Base-by-base conservation (phyloP, 2,888 invertebrate genomes). In the Drosophila fulvimacula region DNA sequence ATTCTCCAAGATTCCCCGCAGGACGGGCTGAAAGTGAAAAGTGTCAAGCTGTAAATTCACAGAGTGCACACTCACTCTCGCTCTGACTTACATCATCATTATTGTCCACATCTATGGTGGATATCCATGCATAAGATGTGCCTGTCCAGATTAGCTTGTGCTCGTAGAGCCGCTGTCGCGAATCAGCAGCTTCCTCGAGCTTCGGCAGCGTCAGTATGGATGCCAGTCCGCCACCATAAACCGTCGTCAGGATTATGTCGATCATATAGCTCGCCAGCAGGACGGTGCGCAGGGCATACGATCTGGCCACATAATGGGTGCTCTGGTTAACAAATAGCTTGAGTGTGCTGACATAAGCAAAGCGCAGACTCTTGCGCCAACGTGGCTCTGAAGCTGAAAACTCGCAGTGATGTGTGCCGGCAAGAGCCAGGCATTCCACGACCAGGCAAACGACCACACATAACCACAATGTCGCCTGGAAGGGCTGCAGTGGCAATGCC, bases 151-250 rank as follows among this genome's bases (percentile, higher is more conserved):
- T 91, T 17, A 95, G 79, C 3, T 93, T 91, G 75, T 94, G 94
- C 10, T 93, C 93, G 0, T 94, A 94, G 32, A 96, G 93, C 65
- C 95, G 94, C 58, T 94, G 92, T 0, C 94, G 93, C 0, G 95
- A 95, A 76, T 95, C 94, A 36, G 95, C 94, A 1, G 95, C 93
- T 42, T 93, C 93, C 65, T 94, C 94, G 67, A 94, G 94, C 59
- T 93, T 94, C 0, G 95, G 95, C 13, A 95, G 93, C 0, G 96
- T 95, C 85, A 95, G 94, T 41, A 95, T 94, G 11, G 95, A 94
- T 0, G 95, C 93, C 17, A 96, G 91, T 2, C 95, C 95, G 56
- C 95, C 95, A 41, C 94, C 93, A 81, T 95, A 96, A 0, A 94
- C 93, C 62, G 94, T 95, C 21, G 94, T 94, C 53, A 95, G 85